phyloP scores from a whole-genome alignment of 2,113 vertebrate genomes.

The Pontoporia blainvillei region DNA sequence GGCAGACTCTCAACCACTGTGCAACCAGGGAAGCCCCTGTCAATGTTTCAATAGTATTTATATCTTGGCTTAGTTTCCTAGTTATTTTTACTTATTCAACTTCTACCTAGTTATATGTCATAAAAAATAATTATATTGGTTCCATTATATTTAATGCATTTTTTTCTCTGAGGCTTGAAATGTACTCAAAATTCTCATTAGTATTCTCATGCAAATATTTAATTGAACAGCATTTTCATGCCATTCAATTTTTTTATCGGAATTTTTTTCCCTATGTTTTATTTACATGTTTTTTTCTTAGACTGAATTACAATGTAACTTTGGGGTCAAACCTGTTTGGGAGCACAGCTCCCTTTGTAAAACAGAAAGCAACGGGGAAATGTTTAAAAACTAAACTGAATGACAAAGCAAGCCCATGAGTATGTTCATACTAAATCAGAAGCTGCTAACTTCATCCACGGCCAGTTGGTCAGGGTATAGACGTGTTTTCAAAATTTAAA shows the following conservation, averaged over 20 bases:
- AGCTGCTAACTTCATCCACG: background rate
- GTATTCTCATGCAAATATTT: background rate
- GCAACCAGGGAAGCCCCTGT: background rate
- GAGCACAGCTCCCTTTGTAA: background rate
- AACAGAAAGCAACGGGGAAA: background rate
- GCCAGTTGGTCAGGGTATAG: background rate
- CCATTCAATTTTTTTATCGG: background rate
- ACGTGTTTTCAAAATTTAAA: background rate
- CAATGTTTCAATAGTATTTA: background rate
- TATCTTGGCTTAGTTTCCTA: constrained; percentile 1
- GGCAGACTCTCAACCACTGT: too few relatives aligned
- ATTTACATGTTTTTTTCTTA: constrained; percentile 17
- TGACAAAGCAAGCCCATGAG: background rate
- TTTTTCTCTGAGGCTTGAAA: background rate
- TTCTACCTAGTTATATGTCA: background rate
- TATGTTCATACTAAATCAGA: background rate
- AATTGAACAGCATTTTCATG: background rate
- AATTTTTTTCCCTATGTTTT: background rate
- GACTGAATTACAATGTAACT: background rate
- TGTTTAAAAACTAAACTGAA: background rate
- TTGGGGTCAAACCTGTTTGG: background rate
- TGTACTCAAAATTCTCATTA: background rate
- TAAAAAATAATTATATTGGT: background rate
- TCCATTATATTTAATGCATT: background rate
- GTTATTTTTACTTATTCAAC: background rate